A percentile compares a stretch with the other conserved stretches of the same genome.
Conservation (phyloP, 2,888 invertebrate genomes). For the Unio delphinus region DNA sequence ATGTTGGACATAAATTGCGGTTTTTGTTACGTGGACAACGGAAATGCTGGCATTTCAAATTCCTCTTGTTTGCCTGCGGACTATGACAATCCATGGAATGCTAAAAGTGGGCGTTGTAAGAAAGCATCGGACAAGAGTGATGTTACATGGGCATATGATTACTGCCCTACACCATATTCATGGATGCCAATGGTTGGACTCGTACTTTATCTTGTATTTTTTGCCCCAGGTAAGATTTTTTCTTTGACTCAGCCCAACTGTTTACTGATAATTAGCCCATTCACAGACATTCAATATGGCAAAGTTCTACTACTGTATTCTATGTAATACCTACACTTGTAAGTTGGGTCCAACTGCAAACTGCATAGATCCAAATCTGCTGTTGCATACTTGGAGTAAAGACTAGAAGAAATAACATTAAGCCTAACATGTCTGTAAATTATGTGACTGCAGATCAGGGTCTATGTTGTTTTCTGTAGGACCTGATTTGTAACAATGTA, state of each 20-base stretch:
- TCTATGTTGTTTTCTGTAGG: too few relatives aligned
- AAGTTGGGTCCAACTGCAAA: too few relatives aligned
- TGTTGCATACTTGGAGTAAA: too few relatives aligned
- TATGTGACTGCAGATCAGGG: too few relatives aligned
- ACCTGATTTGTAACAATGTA: too few relatives aligned
- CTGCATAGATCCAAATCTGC: too few relatives aligned
- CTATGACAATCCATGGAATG: constrained; percentile 57
- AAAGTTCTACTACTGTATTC: too few relatives aligned
- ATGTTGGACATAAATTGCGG: constrained; percentile 72
- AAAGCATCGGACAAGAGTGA: constrained; percentile 38
- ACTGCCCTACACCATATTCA: constrained; percentile 71
- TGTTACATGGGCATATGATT: constrained; percentile 72
- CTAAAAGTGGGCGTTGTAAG: constrained; percentile 66
- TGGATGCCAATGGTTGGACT: constrained; percentile 73
- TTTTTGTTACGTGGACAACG: constrained; percentile 69
- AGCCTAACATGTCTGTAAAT: too few relatives aligned
- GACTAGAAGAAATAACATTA: too few relatives aligned
- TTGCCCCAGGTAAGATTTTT: constrained; percentile 70
- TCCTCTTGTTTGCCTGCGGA: constrained; percentile 69
- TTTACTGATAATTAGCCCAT: too few relatives aligned
- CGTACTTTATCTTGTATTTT: constrained; percentile 72
- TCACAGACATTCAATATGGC: too few relatives aligned
- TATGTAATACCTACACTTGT: too few relatives aligned
- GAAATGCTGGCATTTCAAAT: constrained; percentile 46
- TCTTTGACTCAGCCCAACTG: background rate